Conservation (phyloP, 2,113 vertebrate genomes). For the Rhea pennata region DNA sequence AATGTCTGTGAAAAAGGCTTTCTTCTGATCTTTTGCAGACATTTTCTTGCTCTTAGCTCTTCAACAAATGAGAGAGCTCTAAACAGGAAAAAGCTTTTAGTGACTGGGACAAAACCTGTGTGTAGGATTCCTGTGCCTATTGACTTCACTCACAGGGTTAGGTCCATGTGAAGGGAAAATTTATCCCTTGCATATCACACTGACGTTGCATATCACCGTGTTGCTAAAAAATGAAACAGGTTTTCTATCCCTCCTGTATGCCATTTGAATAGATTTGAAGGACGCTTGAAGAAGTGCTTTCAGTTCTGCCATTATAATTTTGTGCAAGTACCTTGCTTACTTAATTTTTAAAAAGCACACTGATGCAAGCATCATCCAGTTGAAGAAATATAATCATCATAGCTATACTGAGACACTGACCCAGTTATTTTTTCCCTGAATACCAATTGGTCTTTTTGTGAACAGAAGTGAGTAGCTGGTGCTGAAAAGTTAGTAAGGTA, state of each 20-base stretch:
- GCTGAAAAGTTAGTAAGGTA: neutral
- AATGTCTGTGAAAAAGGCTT: neutral
- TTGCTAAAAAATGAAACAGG: neutral
- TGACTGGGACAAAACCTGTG: neutral
- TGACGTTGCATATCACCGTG: too few species aligned
- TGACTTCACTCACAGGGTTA: neutral
- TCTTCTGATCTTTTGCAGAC: neutral
- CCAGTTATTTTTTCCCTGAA: neutral
- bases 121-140: neutral
- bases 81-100: neutral
- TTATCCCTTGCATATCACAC: neutral
- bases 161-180: neutral
- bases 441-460: neutral
- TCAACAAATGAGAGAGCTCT: neutral
- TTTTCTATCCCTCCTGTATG: neutral
- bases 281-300: neutral
- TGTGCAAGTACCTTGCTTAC: neutral
- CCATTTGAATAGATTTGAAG: neutral
- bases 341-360: neutral
- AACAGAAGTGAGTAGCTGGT: neutral
- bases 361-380: neutral
- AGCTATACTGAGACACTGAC: neutral
- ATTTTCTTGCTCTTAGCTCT: neutral
- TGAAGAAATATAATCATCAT: neutral
- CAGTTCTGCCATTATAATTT: neutral